Evolutionary conservation across 2,888 invertebrate species (phyloP), one percentile per base, ranked within the genome.

Genomic region (Orthonychiurus folsomi): DNA sequence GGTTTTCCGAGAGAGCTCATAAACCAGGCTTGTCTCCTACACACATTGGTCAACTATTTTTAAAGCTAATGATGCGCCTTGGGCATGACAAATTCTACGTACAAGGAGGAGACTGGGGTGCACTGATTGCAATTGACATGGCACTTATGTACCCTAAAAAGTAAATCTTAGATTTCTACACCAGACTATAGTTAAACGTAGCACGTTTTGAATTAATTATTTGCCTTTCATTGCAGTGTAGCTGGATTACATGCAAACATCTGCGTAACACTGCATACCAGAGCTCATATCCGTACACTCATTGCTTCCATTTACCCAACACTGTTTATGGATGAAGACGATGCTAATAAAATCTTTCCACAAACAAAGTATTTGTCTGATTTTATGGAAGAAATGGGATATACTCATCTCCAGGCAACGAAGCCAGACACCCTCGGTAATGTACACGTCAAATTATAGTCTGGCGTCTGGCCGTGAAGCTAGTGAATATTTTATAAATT

Each of bases 401-500:
- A 81, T 71, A 62, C 87, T 73, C 91, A 92, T 75, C 69, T 92
- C 3, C 93, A 93, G 75, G 83, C 88, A 0, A 90, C 92, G 0
- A 93, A 91, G 76, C 93, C 93, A 18, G 93, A 93, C 74, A 91
- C 92, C 0, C 79, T 89, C 69, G 92, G 90, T 86, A 75, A 52
- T 5, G n/a, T 12, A 52, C 9, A 9, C 24, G 12, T 20, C 20
- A 76, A 26, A 23, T n/a, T 58, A 57, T 24, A 27, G 21, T n/a
- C n/a, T n/a, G n/a, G n/a, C n/a, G n/a, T n/a, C n/a, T n/a, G n/a
- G n/a, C n/a, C n/a, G n/a, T n/a, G n/a, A n/a, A n/a, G n/a, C n/a
- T n/a, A n/a, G n/a, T n/a, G n/a, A n/a, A n/a, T n/a, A n/a, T n/a
- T n/a, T n/a, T n/a, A n/a, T n/a, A n/a, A n/a, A n/a, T n/a, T n/a